Conservation (phyloP, 92 coral and sea anemone species). For the Actinostola sp. region DNA sequence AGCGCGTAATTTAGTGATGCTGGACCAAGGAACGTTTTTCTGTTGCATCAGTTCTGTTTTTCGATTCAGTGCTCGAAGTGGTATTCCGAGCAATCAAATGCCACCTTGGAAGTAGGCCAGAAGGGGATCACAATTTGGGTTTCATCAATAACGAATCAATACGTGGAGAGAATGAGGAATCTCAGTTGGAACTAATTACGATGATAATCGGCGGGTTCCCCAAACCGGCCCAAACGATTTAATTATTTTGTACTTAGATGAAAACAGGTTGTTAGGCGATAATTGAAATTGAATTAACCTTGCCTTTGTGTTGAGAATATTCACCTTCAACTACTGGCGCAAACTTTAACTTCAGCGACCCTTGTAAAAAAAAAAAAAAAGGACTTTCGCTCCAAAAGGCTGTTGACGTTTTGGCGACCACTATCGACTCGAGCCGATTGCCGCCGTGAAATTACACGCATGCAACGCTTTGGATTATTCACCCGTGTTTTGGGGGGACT, state of each 20-base stretch:
- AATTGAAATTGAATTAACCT: constrained; percentile 13
- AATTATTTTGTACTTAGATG: constrained; percentile 27
- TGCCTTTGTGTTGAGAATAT: constrained; percentile 3
- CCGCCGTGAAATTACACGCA: constrained; percentile 19
- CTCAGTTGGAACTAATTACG: constrained; percentile 27
- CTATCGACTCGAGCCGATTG: constrained; percentile 1
- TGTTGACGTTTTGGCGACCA: constrained; percentile 8
- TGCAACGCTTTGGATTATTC: constrained; percentile 11
- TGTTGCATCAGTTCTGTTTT: constrained; percentile 1
- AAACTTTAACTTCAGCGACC: too few species aligned
- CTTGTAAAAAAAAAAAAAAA: too few species aligned
- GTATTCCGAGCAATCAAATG: background rate
- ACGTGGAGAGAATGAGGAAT: background rate
- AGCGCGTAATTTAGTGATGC: constrained; percentile 26
- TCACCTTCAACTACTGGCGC: too few species aligned
- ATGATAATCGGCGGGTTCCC: constrained; percentile 13
- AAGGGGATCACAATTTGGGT: background rate
- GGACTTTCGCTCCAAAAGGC: too few species aligned
- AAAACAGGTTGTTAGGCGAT: constrained; percentile 25
- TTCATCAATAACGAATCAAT: constrained; percentile 11
- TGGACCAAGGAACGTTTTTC: background rate
- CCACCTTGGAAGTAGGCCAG: background rate
- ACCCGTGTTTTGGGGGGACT: background rate
- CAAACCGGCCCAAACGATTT: constrained; percentile 14
- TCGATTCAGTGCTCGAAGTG: background rate